Evolutionary conservation across 2,888 invertebrate genomes (phyloP).

Genomic region (Agriopis leucophaearia): DNA sequence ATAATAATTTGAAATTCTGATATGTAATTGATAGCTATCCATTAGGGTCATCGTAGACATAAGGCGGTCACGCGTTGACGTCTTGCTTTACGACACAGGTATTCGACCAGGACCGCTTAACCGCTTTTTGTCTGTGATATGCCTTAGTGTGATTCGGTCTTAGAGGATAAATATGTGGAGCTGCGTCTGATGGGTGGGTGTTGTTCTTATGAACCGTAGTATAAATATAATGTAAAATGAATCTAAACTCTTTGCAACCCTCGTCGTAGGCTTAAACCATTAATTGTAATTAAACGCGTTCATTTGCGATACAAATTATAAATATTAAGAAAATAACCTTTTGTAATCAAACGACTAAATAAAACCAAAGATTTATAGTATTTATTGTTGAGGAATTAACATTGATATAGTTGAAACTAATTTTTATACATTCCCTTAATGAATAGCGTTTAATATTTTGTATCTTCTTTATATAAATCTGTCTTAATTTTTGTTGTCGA

Average conservation of each 20-base stretch:
- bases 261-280: conserved; percentile 52
- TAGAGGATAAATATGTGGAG: conserved; percentile 39
- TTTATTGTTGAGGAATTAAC: conserved; percentile 81
- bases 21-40: background rate
- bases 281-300: conserved; percentile 50
- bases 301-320: conserved; percentile 55
- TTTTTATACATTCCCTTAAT: conserved; percentile 78
- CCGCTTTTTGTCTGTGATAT: background rate
- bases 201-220: conserved; percentile 58
- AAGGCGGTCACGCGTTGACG: too few relatives aligned
- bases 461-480: conserved; percentile 32
- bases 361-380: conserved; percentile 85
- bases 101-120: too few relatives aligned
- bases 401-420: conserved; percentile 77
- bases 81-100: too few relatives aligned
- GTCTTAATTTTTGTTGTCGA: conserved; percentile 40
- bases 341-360: conserved; percentile 79
- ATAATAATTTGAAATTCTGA: background rate
- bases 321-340: conserved; percentile 56
- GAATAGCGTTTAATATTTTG: conserved; percentile 44
- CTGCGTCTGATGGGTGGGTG: conserved; percentile 45
- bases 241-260: conserved; percentile 51
- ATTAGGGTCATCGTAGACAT: too few relatives aligned
- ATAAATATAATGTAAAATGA: conserved; percentile 49
- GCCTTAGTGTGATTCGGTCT: conserved; percentile 12